These are phyloP conservation scores for Heteractis magnifica DNA, from an alignment of 92 coral and sea anemone genomes.

Conservation along the genomic window DNA sequence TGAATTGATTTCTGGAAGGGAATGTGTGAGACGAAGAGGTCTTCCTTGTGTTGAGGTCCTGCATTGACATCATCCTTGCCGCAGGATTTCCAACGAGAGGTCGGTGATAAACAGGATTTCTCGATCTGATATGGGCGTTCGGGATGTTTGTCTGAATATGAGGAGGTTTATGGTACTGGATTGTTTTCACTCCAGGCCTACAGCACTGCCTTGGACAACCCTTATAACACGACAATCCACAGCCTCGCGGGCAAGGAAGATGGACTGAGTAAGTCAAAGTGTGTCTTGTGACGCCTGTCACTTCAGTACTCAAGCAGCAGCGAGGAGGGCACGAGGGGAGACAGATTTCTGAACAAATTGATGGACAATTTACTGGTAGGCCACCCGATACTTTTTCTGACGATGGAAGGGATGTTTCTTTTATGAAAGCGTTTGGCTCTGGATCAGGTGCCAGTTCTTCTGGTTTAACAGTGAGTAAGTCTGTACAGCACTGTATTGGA, in stretches of 20 bases:
- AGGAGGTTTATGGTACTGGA: conserved; percentile 14
- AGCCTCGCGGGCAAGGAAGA: conserved; percentile 37
- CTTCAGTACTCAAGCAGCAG: conserved; percentile 18
- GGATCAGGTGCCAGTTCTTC: conserved; percentile 45
- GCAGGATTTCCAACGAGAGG: conserved; percentile 15
- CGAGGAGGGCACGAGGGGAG: conserved; percentile 29
- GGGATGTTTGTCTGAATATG: neutral
- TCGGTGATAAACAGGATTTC: neutral
- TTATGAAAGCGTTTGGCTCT: conserved; percentile 29
- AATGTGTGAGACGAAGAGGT: neutral
- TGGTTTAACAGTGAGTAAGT: conserved; percentile 37
- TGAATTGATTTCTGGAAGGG: neutral
- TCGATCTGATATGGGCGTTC: neutral
- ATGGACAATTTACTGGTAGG: conserved; percentile 22
- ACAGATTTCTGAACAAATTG: conserved; percentile 41
- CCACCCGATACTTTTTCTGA: neutral
- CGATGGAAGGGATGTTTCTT: neutral
- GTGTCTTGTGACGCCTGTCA: conserved; percentile 20
- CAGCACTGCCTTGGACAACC: conserved; percentile 36
- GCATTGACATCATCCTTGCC: conserved; percentile 10
- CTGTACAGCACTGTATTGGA: conserved; percentile 51
- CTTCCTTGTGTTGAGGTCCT: neutral
- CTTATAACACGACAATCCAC: conserved; percentile 22
- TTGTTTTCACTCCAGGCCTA: neutral
- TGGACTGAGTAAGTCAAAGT: conserved; percentile 24